phyloP scores from a whole-genome alignment of 2,888 invertebrate species.

The Agrochola lychnidis region DNA sequence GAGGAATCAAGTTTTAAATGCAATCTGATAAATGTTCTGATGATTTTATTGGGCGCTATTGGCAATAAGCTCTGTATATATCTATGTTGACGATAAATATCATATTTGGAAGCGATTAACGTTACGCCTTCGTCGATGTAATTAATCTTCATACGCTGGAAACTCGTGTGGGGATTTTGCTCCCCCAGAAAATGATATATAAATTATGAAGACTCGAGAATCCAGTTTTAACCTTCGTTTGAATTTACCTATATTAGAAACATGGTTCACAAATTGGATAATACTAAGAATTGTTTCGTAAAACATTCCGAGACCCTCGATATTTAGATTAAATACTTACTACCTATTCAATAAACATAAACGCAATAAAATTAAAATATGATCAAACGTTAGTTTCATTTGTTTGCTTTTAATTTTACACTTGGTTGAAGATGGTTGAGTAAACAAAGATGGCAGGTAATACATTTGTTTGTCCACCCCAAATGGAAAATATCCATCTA shows the following conservation, averaged over 20 bases:
- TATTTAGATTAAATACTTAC: slow-evolving; percentile 25
- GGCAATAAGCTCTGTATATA: background rate
- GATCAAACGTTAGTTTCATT: slow-evolving; percentile 4
- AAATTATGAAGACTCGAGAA: slow-evolving; percentile 10
- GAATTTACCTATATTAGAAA: slow-evolving; percentile 18
- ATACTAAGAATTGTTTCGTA: slow-evolving; percentile 15
- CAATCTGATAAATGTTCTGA: slow-evolving; percentile 23
- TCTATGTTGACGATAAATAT: slow-evolving; percentile 11
- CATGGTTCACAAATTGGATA: slow-evolving; percentile 10
- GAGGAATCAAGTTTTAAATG: slow-evolving; percentile 34
- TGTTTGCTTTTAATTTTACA: slow-evolving; percentile 27
- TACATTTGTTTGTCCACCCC: slow-evolving; percentile 12
- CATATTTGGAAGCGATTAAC: slow-evolving; percentile 25
- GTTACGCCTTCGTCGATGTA: slow-evolving; percentile 23
- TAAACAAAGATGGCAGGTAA: slow-evolving; percentile 9
- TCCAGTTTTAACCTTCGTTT: slow-evolving; percentile 10
- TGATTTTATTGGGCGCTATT: slow-evolving; percentile 34
- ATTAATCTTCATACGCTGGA: slow-evolving; percentile 44
- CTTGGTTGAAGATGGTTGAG: slow-evolving; percentile 20
- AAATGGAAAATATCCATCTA: slow-evolving; percentile 21
- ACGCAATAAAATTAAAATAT: slow-evolving; percentile 6
- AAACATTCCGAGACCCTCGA: slow-evolving; percentile 20
- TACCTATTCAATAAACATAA: slow-evolving; percentile 8
- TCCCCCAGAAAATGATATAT: slow-evolving; percentile 9
- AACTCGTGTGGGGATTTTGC: slow-evolving; percentile 7